Evolutionary conservation across 1,140 invertebrate species (phyloP), one percentile per base, ranked within the genome.

Genomic region (Aphaenogaster ashmeadi): DNA sequence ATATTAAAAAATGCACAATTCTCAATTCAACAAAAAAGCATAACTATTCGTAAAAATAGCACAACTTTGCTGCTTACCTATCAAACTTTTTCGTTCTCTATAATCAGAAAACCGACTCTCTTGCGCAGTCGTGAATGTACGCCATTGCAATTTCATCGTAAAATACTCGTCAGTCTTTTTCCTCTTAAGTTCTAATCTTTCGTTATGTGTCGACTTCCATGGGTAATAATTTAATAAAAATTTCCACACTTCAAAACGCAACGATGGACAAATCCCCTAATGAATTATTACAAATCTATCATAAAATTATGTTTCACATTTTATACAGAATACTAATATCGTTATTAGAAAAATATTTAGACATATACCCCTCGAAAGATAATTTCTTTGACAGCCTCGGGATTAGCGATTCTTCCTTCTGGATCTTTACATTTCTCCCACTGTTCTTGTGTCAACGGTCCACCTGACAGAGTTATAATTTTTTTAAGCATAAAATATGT

Each of bases 131-230:
- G 97, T 97, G 94, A 99, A 98, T 1, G 98, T 98, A 90, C 97
- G 97, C 99, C 99, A 99, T 95, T 99, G 99, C 11, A 98, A 96
- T 94, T 99, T 99, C 98, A 99, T 99, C 71, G 96, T 96, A 94
- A 98, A 99, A 96, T 99, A 99, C 93, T 99, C 98, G 87, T 98
- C 97, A 69, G 97, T 97, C 95, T 97, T 98, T 90, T 96, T 96
- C 93, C 97, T 97, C 47, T 97, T 96, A 33, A 97, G 92, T 88
- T 97, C 96, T 91, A 96, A 96, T 91, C 98, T 96, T 93, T 99
- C 97, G 69, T 96, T 93, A 81, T 97, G 95, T 0, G 97, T 98
- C 69, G 97, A 97, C 87, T 98, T 95, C 98, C 98, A 99, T 0
- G 97, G 97, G 94, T 98, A 98, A 93, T 98, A 99, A 89, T 98